phyloP scores from a whole-genome alignment of 37 sponge, comb jelly and placozoan species.

The Axinella damicornis region DNA sequence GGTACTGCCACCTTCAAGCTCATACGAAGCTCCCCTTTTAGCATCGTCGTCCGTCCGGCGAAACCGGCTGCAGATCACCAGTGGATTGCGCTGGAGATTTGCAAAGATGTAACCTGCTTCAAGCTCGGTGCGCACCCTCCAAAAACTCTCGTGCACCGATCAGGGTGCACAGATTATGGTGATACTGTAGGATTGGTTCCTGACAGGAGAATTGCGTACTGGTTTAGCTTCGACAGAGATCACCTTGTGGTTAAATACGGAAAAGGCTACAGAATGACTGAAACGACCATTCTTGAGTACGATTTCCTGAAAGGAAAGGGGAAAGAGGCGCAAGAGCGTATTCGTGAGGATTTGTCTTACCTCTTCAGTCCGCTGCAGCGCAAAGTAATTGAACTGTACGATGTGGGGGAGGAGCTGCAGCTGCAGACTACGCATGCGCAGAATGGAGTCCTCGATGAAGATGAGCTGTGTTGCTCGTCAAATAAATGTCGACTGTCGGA shows the following conservation, averaged over 20 bases:
- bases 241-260: constrained; percentile 68
- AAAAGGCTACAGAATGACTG: constrained; percentile 76
- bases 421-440: no score
- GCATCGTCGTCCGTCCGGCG: constrained; percentile 37
- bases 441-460: no score
- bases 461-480: no score
- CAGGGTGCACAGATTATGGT: neutral
- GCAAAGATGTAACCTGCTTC: constrained; percentile 14
- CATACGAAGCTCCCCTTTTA: constrained; percentile 26
- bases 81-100: constrained; percentile 49
- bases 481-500: neutral
- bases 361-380: constrained; percentile 38
- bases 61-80: constrained; percentile 32
- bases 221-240: constrained; percentile 74
- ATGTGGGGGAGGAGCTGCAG: neutral
- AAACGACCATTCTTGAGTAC: constrained; percentile 57
- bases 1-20: constrained; percentile 32
- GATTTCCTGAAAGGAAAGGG: constrained; percentile 21
- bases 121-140: no score
- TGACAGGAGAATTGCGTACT: constrained; percentile 56
- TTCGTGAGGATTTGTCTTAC: constrained; percentile 12
- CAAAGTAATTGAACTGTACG: constrained; percentile 46
- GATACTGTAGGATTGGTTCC: neutral
- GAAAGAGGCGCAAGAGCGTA: neutral
- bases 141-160: neutral